phyloP scores from a whole-genome alignment of 2,888 invertebrate species.

The Bombylius discolor region DNA sequence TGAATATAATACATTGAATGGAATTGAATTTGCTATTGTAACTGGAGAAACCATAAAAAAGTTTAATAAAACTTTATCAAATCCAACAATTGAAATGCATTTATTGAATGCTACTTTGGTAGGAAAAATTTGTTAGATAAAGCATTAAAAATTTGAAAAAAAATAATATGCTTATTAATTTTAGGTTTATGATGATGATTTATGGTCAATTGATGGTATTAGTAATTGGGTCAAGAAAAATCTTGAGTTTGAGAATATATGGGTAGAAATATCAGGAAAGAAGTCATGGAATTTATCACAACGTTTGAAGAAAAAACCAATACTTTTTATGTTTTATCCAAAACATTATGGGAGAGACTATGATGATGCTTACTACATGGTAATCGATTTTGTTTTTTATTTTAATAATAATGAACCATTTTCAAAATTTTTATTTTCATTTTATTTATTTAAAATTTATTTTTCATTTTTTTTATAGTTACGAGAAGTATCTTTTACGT shows the following conservation, averaged over 20 bases:
- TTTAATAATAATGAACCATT: too few relatives aligned
- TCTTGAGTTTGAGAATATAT: constrained; percentile 47
- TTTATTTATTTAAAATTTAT: not conserved
- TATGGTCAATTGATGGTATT: constrained; percentile 39
- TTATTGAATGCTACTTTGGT: constrained; percentile 62
- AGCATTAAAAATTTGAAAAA: too few relatives aligned
- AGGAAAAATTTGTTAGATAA: constrained; percentile 6
- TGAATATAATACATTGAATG: constrained; percentile 61
- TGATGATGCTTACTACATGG: constrained; percentile 57
- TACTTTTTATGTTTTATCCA: constrained; percentile 65
- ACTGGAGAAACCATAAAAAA: constrained; percentile 37
- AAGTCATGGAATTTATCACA: constrained; percentile 57
- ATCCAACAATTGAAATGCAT: constrained; percentile 45
- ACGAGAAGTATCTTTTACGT: constrained; percentile 57
- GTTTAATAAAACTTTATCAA: constrained; percentile 15
- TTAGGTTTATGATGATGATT: constrained; percentile 42
- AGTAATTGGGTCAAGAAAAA: constrained; percentile 50
- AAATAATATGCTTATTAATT: constrained; percentile 2
- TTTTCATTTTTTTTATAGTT: constrained; percentile 41
- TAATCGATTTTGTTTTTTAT: constrained; percentile 30
- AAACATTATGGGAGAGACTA: constrained; percentile 53
- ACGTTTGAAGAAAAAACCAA: constrained; percentile 54
- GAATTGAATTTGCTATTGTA: constrained; percentile 60
- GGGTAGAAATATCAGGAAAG: constrained; percentile 57
- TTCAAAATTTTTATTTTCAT: too few relatives aligned